phyloP scores from a whole-genome alignment of 2,888 invertebrate species.

The Epistrophe grossulariae region DNA sequence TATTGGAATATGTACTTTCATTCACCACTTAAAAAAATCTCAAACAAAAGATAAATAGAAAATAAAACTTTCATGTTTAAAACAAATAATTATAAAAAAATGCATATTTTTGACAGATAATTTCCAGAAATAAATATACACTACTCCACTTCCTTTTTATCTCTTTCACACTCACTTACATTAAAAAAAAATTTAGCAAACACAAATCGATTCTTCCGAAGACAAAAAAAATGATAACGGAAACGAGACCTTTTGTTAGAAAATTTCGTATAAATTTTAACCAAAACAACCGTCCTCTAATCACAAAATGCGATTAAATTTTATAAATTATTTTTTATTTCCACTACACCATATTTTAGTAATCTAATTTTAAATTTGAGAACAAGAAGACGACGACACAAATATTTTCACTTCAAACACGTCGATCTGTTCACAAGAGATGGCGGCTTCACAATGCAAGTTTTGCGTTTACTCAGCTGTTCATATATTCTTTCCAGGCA shows the following conservation, averaged over 20 bases:
- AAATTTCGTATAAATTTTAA: not conserved
- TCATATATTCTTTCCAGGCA: constrained; percentile 70
- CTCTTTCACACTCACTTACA: constrained; percentile 66
- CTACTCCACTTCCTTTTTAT: constrained; percentile 35
- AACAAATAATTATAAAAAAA: constrained; percentile 26
- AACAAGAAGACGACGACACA: constrained; percentile 17
- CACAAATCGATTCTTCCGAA: constrained; percentile 65
- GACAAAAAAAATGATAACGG: constrained; percentile 40
- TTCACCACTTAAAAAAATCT: not conserved
- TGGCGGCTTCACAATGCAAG: constrained; percentile 69
- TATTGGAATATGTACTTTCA: not conserved
- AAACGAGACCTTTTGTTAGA: constrained; percentile 26
- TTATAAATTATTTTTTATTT: not conserved
- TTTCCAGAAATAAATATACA: constrained; percentile 53
- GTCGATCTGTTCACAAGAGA: constrained; percentile 44
- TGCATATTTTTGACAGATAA: constrained; percentile 66
- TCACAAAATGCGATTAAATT: constrained; percentile 41
- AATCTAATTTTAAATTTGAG: constrained; percentile 47
- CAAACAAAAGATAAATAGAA: constrained; percentile 17
- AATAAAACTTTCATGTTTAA: not conserved
- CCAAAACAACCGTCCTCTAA: constrained; percentile 34
- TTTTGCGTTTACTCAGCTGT: constrained; percentile 69
- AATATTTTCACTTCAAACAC: constrained; percentile 15
- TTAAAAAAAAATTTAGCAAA: constrained; percentile 20
- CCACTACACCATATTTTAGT: constrained; percentile 58